A percentile compares a stretch with the other conserved stretches of the same genome.
These are phyloP conservation scores for Grammomys surdaster DNA, from an alignment of 2,113 vertebrate species.

Conservation along the genomic window DNA sequence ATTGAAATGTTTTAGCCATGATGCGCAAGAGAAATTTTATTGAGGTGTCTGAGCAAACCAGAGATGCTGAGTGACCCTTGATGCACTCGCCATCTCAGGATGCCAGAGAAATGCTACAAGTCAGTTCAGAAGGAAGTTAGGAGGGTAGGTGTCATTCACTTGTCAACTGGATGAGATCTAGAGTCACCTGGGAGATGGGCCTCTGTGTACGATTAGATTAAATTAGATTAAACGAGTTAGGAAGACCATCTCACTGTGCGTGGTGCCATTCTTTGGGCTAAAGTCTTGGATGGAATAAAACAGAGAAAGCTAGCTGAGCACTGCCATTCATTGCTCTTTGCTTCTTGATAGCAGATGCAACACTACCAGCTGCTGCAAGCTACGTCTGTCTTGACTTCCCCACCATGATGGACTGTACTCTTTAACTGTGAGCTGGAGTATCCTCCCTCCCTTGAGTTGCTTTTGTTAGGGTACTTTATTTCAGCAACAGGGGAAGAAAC, in stretches of 20 bases:
- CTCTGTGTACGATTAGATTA: neutral
- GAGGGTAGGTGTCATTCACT: neutral
- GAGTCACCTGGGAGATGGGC: neutral
- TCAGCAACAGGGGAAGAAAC: neutral
- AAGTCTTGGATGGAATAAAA: neutral
- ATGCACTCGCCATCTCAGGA: neutral
- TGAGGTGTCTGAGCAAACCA: neutral
- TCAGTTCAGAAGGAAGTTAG: neutral
- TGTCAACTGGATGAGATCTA: neutral
- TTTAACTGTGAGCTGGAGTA: neutral
- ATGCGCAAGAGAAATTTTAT: neutral
- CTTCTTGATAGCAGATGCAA: neutral
- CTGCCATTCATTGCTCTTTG: neutral
- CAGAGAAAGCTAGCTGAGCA: neutral
- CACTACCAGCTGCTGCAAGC: neutral
- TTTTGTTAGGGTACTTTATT: neutral
- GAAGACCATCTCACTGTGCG: neutral
- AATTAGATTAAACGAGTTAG: neutral
- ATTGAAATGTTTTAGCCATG: neutral
- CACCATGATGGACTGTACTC: neutral
- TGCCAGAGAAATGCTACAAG: neutral
- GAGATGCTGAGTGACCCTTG: neutral
- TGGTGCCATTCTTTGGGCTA: neutral
- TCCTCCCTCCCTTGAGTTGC: accelerated
- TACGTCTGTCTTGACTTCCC: neutral